These are phyloP conservation scores for Hemicentrotus pulcherrimus DNA, from an alignment of 35 echinoderm and acorn worm species.

Conservation along the genomic window DNA sequence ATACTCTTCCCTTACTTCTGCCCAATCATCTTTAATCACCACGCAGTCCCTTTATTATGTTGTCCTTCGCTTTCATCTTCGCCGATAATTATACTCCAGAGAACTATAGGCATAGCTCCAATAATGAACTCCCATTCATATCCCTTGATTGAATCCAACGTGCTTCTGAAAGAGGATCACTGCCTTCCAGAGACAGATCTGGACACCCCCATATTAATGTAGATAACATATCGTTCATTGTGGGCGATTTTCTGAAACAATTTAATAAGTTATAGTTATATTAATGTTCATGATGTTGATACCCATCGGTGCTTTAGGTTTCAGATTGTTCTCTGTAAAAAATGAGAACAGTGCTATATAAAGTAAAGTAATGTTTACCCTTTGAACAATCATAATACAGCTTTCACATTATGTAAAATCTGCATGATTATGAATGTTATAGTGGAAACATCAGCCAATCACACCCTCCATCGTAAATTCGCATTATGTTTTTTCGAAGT, in stretches of 20 bases:
- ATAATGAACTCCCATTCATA: neutral
- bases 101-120: neutral
- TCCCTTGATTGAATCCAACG: neutral
- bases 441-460: no score
- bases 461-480: no score
- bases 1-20: neutral
- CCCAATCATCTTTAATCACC: slow-evolving; percentile 11
- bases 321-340: neutral
- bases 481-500: no score
- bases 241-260: neutral
- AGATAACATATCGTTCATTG: neutral
- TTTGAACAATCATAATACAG: no score
- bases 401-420: no score
- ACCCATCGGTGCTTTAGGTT: neutral
- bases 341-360: no score
- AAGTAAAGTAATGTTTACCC: no score
- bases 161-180: neutral
- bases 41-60: neutral
- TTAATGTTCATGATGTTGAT: neutral
- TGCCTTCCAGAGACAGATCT: neutral
- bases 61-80: neutral
- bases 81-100: neutral
- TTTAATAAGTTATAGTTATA: neutral
- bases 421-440: no score
- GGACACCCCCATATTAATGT: neutral